Base-by-base conservation (phyloP, 1,140 invertebrate genomes). In the Chrysomallon squamiferum region DNA sequence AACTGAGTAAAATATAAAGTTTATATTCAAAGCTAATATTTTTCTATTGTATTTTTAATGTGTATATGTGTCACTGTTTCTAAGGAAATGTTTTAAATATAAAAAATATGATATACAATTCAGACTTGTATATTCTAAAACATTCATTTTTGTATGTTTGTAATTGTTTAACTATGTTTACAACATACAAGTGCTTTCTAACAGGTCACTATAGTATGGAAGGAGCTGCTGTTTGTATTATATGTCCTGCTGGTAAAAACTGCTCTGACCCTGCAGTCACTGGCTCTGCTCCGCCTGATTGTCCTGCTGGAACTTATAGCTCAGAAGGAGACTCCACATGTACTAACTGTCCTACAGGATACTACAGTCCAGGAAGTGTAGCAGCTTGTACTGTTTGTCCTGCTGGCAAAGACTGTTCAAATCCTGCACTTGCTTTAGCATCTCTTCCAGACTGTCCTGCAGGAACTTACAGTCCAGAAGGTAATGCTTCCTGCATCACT, bases 251-350 rank as follows among this genome's bases (percentile, higher is more conserved):
- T 32, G 79, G 72, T n/a, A 71, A 64, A 45, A 59, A 73, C 45
- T 76, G 74, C 47, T 29, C 69, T 25, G 59, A 27, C 41, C 22
- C 68, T 22, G 66, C 66, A 18, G 56, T 67, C 15, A 35, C 35
- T 20, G 32, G 29, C 15, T 9, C 58, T 15, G 64, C 33, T 59
- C 50, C 65, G 33, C 25, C 56, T 30, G 69, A 62, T 20, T 84
- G 82, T 71, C 59, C 65, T 20, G 73, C 52, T 25, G 82, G 82
- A 11, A 57, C 66, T 13, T 84, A 77, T 66, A 81, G 74, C 62
- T 45, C 33, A 29, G 80, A 62, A 27, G 43, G 49, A 22, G 41
- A 45, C 11, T 58, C 62, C 0, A 73, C 65, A 4, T 83, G 81
- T 68, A 32, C 47, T 15, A 22, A 38, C 35, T 73, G 75, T 67